These are phyloP conservation scores for Tupaia tana DNA, from an alignment of 2,113 vertebrate genomes.

Conservation along the genomic window DNA sequence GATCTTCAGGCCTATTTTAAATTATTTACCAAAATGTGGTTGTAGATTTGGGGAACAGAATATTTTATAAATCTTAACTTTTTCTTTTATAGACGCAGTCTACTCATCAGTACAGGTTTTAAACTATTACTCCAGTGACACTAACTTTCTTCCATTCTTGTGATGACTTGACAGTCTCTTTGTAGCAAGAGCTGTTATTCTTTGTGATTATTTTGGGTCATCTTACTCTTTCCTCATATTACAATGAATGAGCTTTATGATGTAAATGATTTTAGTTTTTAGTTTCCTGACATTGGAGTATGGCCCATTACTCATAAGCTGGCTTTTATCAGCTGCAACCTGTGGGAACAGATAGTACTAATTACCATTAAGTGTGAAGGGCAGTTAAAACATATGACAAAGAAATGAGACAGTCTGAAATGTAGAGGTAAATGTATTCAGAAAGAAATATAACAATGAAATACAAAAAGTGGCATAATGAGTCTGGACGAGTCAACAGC, in stretches of 20 bases:
- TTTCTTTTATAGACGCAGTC: background rate
- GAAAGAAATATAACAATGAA: background rate
- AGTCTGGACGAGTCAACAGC: background rate
- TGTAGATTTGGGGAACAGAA: background rate
- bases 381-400: background rate
- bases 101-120: background rate
- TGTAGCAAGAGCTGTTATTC: background rate
- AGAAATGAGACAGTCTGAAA: background rate
- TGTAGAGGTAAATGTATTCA: background rate
- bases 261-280: constrained; percentile 12
- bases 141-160: background rate
- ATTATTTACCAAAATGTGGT: background rate
- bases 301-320: background rate
- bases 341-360: background rate
- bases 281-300: background rate
- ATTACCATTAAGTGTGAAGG: background rate
- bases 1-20: background rate
- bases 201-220: constrained; percentile 49
- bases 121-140: background rate
- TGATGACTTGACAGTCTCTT: background rate
- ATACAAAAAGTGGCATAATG: background rate
- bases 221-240: constrained; percentile 18
- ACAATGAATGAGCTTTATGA: background rate
- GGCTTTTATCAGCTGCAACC: background rate
- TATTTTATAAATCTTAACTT: background rate